These are phyloP conservation scores for Babylonia areolata DNA, from an alignment of 1,140 invertebrate genomes.

Conservation along the genomic window DNA sequence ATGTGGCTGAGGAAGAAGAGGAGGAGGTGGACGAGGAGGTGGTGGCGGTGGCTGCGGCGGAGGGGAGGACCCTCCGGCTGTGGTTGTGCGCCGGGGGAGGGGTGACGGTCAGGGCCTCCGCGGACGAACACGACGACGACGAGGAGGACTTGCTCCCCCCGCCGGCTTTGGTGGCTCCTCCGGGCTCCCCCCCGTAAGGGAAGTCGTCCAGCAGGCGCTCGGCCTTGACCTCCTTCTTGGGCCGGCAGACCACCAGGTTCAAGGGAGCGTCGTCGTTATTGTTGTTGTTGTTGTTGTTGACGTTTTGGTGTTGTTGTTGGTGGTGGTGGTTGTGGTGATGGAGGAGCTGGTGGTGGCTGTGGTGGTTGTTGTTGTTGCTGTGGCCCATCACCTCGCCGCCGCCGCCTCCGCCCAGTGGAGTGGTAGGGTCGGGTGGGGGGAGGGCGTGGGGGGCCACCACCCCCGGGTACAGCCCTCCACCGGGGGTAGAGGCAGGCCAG, in stretches of 20 bases:
- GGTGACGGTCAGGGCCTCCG: conserved; percentile 40
- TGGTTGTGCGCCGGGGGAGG: conserved; percentile 69
- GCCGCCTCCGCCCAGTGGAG: background rate
- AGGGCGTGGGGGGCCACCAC: background rate
- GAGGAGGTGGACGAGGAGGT: conserved; percentile 1
- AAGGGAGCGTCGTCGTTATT: conserved; percentile 87
- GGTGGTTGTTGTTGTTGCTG: no score
- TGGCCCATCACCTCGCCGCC: background rate
- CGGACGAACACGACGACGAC: no score
- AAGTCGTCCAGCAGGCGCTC: conserved; percentile 44
- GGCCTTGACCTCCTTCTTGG: conserved; percentile 79
- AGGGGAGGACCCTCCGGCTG: conserved; percentile 29
- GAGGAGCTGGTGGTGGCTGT: no score
- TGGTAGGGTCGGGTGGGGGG: background rate
- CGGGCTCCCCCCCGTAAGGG: background rate
- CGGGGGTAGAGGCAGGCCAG: conserved; percentile 17
- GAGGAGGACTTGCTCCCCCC: no score
- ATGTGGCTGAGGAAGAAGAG: conserved; percentile 28
- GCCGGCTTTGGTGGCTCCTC: background rate
- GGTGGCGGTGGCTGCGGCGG: background rate
- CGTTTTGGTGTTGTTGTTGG: no score
- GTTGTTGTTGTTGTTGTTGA: no score
- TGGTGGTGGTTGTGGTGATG: no score
- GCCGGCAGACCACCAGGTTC: conserved; percentile 89
- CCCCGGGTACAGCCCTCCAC: conserved; percentile 41